Percentiles rank a stretch among this genome's conserved stretches.
Evolutionary conservation across 2,888 invertebrate species (phyloP).

Genomic region (Leptinotarsa rubiginosa): DNA sequence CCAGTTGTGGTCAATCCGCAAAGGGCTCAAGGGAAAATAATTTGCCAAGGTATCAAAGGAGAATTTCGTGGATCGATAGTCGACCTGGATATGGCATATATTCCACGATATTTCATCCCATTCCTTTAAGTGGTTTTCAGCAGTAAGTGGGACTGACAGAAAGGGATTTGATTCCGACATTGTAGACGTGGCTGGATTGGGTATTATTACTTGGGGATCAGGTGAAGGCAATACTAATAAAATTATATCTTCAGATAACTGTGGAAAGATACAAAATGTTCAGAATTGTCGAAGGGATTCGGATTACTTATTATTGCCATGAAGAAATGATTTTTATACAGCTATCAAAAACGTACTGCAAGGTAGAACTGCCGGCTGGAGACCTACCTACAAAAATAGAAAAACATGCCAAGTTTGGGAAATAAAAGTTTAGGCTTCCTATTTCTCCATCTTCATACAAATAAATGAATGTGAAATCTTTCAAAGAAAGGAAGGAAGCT

Average conservation of each 20-base stretch:
- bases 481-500: too few relatives aligned
- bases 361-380: too few relatives aligned
- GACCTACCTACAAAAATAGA: too few relatives aligned
- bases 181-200: background rate
- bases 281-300: too few relatives aligned
- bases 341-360: too few relatives aligned
- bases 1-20: constrained; percentile 57
- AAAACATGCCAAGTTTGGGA: too few relatives aligned
- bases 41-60: constrained; percentile 53
- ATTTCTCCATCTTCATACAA: too few relatives aligned
- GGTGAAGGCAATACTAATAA: background rate
- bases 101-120: constrained; percentile 27
- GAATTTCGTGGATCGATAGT: background rate
- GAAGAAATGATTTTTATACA: too few relatives aligned
- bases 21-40: constrained; percentile 56
- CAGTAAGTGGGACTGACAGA: constrained; percentile 42
- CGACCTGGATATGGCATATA: constrained; percentile 24
- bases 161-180: constrained; percentile 44
- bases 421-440: too few relatives aligned
- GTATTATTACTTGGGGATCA: background rate
- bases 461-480: too few relatives aligned
- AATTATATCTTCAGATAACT: background rate
- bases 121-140: constrained; percentile 24
- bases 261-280: background rate
- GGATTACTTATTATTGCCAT: too few relatives aligned